These are phyloP conservation scores for Amblyraja radiata DNA, from an alignment of 2,797 vertebrate genomes.

Conservation along the genomic window DNA sequence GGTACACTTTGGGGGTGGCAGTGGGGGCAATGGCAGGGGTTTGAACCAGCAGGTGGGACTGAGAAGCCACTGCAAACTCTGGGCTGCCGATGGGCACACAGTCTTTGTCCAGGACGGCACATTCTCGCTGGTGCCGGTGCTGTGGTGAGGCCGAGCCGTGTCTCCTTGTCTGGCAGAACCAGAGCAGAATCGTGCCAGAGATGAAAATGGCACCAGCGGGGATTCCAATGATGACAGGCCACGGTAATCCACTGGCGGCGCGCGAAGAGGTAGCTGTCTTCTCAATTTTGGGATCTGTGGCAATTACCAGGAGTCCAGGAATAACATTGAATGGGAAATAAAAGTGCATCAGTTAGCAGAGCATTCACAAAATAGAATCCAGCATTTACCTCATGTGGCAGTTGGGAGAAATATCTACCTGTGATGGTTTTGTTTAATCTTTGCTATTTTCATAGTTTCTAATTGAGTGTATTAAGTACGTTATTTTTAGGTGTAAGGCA, in stretches of 20 bases:
- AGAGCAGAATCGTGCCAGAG: constrained; percentile 53
- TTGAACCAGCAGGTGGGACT: constrained; percentile 38
- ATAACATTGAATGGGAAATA: not conserved
- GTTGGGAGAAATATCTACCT: not conserved
- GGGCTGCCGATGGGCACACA: constrained; percentile 6
- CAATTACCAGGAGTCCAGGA: not conserved
- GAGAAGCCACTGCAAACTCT: not conserved
- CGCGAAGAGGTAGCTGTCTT: constrained; percentile 47
- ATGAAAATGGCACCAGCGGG: constrained; percentile 54
- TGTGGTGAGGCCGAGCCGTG: constrained; percentile 39
- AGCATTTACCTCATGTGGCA: not conserved
- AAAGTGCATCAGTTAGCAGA: not conserved
- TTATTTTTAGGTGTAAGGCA: not conserved
- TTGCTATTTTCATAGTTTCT: not conserved
- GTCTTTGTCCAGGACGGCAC: constrained; percentile 48
- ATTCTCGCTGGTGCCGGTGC: constrained; percentile 42
- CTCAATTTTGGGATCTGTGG: constrained; percentile 48
- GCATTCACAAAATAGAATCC: not conserved
- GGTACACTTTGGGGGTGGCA: constrained; percentile 46
- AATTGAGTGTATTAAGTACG: not conserved
- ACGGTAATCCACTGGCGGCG: constrained; percentile 52
- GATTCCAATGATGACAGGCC: constrained; percentile 56
- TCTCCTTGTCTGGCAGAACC: constrained; percentile 53
- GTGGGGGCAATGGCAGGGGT: not conserved
- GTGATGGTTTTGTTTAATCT: too few species aligned